These are phyloP conservation scores for Indicator indicator DNA, from an alignment of 2,113 vertebrate genomes.

Conservation along the genomic window DNA sequence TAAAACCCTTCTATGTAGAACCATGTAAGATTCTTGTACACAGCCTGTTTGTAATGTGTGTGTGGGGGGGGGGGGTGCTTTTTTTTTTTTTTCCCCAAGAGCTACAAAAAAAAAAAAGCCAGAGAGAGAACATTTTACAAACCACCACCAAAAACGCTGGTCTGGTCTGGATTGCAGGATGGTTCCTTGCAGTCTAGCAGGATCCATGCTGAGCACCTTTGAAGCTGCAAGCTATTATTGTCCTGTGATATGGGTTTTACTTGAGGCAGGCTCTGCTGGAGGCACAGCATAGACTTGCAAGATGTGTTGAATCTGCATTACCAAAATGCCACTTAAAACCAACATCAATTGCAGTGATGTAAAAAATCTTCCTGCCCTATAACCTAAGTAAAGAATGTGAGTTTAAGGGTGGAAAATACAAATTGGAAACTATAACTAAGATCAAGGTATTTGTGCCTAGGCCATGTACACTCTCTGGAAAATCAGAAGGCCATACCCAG, in stretches of 20 bases:
- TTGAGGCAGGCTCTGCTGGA: background rate
- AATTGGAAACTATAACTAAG: background rate
- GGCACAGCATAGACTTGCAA: background rate
- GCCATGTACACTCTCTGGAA: background rate
- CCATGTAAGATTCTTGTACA: background rate
- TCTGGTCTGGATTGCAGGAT: background rate
- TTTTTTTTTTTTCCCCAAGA: background rate
- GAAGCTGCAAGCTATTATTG: background rate
- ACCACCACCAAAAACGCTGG: background rate
- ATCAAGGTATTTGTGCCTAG: background rate
- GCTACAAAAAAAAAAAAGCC: background rate
- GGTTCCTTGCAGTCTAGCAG: background rate
- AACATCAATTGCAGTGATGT: background rate
- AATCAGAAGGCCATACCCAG: background rate
- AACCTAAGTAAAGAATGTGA: background rate
- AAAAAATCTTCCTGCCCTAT: background rate
- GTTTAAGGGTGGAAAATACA: background rate
- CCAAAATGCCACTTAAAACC: background rate
- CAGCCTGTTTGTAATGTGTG: rapidly evolving
- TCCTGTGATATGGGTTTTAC: background rate
- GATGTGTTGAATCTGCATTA: background rate
- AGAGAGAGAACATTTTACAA: background rate
- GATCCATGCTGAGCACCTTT: background rate
- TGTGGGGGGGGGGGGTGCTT: no score
- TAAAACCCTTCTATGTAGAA: background rate